Evolutionary conservation across 2,113 vertebrate genomes (phyloP), one percentile per base, ranked within the genome.

Genomic region (Tringa solitaria): DNA sequence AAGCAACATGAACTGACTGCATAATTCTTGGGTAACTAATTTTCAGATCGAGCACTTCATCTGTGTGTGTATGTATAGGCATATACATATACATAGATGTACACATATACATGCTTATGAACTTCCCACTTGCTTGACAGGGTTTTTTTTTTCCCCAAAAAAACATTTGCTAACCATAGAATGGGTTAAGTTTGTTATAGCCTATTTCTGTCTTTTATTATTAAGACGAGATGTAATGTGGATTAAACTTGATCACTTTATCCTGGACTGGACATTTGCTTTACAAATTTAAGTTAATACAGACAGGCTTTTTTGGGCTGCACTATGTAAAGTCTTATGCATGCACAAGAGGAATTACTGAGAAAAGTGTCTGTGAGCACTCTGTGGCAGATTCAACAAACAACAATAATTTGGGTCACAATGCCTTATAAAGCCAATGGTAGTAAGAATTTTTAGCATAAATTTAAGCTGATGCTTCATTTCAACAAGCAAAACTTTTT

Each of bases 331-430:
- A 88, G 17, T 84, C 35, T 64, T 68, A 75, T 9, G 57, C 48
- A 75, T 45, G 69, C 65, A 72, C 60, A 60, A 63, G 69, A 68
- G 77, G 84, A 95, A 92, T 95, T 92, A 89, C 63, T 88, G 92
- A 92, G 70, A 80, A 93, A 73, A 92, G 43, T 32, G 48, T 56
- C 56, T 87, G 39, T 84, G 89, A 92, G 56, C 65, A 60, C 30
- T 72, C 51, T 79, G 60, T 60, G 72, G 72, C 32, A 53, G 32
- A 65, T 87, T 87, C 67, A 65, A 75, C 61, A 80, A 18, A 50
- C 45, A 75, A 24, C 57, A 35, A 35, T 87, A 84, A 89, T 75
- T 92, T 95, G 69, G 39, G 79, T 84, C 48, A 67, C 56, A 84
- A 35, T 57, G 37, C 56, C 23, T 75, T 68, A 61, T n/a, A 45